Evolutionary conservation across 1,140 invertebrate species (phyloP).

Genomic region (Phymorhynchus buccinoides): DNA sequence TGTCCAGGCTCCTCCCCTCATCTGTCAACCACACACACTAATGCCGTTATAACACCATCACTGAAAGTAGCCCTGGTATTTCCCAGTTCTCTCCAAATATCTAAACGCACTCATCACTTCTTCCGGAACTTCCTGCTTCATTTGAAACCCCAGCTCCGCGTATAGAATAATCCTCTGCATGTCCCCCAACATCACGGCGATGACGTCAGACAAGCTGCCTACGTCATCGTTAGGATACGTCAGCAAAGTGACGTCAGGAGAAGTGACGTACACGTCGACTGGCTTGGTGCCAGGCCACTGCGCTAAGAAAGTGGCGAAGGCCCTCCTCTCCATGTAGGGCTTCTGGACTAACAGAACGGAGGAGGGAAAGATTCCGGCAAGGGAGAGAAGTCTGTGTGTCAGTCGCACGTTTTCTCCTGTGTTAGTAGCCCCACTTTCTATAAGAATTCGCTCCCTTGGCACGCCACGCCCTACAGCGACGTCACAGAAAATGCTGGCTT

Average conservation of each 20-base stretch:
- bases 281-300: conserved; percentile 54
- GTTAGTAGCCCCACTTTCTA: conserved; percentile 59
- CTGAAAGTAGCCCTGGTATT: conserved; percentile 10
- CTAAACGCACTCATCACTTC: not conserved
- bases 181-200: conserved; percentile 15
- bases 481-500: conserved; percentile 61
- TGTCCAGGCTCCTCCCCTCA: no score
- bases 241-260: conserved; percentile 53
- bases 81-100: not conserved
- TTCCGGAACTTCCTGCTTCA: not conserved
- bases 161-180: conserved; percentile 24
- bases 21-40: no score
- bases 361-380: conserved; percentile 31
- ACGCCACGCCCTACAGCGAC: conserved; percentile 55
- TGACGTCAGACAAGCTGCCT: conserved; percentile 46
- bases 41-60: no score
- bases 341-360: conserved; percentile 60
- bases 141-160: conserved; percentile 14
- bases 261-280: conserved; percentile 48
- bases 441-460: conserved; percentile 50
- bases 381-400: conserved; percentile 48
- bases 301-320: conserved; percentile 62
- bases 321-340: conserved; percentile 61
- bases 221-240: conserved; percentile 59
- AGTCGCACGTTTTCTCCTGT: conserved; percentile 63